Evolutionary conservation across 1,140 invertebrate species (phyloP), one percentile per base, ranked within the genome.

Genomic region (Apis cerana): DNA sequence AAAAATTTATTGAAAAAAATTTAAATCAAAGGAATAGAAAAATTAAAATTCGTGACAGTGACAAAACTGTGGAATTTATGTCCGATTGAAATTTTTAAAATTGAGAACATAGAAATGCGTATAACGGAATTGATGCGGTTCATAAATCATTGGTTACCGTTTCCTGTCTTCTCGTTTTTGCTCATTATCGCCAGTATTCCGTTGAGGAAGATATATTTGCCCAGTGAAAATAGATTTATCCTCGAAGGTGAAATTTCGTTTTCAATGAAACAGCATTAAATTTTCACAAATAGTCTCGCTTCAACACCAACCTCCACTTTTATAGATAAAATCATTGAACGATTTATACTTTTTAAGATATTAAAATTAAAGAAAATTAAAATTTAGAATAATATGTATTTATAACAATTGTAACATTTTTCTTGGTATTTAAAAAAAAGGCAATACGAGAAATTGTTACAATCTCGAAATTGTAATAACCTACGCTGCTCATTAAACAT

Each of bases 121-220:
- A 21, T 58, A 23, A 23, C 19, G n/a, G 21, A 50, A 61, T 43
- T 50, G 58, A 75, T 43, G 58, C 4, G 4, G 72, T 75, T 48
- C 72, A 75, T 75, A 75, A 75, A 75, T 75, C 72, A 75, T 48
- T 48, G 58, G 58, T 50, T 58, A 23, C 13, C 58, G 43, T 19
- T 27, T 56, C 43, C 23, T 54, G 23, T 71, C 69, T 61, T 43
- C 48, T 43, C 43, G 43, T 75, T 75, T 43, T 75, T 33, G 21
- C 58, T 61, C 58, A 50, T 75, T 75, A 75, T 61, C 21, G 0
- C 50, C 72, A 48, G 7, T 27, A 43, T 75, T 43, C 33, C 43
- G 8, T 8, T 8, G 58, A 4, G 72, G 19, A 75, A 48, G 72
- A 75, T 61, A 54, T 75, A 75, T 61, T 21, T 59, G 21, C 21